Percentiles rank a stretch among this genome's conserved stretches.
phyloP scores from a whole-genome alignment of 2,888 invertebrate genomes.

The Brachypalpus laphriformis region DNA sequence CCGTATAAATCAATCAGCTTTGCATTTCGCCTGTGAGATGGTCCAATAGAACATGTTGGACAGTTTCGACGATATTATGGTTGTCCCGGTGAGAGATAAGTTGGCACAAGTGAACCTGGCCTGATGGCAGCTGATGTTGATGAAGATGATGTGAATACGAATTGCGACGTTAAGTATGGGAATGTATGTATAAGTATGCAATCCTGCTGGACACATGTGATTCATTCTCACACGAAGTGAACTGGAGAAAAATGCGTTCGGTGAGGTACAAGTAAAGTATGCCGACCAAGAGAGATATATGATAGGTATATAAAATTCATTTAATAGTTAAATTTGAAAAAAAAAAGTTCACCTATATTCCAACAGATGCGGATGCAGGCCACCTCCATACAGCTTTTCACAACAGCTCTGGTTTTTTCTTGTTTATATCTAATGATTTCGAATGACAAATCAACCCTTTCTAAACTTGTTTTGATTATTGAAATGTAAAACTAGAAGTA shows the following conservation, averaged over 20 bases:
- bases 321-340: no score
- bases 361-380: no score
- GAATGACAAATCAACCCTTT: no score
- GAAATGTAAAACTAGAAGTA: no score
- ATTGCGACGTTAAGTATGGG: constrained; percentile 49
- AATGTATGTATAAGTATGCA: neutral
- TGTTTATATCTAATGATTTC: no score
- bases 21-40: constrained; percentile 31
- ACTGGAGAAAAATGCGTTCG: neutral
- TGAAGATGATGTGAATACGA: constrained; percentile 61
- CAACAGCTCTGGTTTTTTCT: no score
- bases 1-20: constrained; percentile 68
- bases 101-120: constrained; percentile 26
- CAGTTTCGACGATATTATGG: constrained; percentile 42
- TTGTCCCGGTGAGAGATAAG: constrained; percentile 33
- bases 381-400: no score
- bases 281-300: neutral
- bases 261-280: neutral
- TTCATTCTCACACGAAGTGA: constrained; percentile 15
- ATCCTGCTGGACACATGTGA: constrained; percentile 35
- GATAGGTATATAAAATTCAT: no score
- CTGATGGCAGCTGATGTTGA: constrained; percentile 49
- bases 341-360: no score
- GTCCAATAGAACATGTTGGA: constrained; percentile 19
- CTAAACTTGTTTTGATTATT: no score